phyloP scores from a whole-genome alignment of 2,797 vertebrate species.

The Pseudochirops cupreus region DNA sequence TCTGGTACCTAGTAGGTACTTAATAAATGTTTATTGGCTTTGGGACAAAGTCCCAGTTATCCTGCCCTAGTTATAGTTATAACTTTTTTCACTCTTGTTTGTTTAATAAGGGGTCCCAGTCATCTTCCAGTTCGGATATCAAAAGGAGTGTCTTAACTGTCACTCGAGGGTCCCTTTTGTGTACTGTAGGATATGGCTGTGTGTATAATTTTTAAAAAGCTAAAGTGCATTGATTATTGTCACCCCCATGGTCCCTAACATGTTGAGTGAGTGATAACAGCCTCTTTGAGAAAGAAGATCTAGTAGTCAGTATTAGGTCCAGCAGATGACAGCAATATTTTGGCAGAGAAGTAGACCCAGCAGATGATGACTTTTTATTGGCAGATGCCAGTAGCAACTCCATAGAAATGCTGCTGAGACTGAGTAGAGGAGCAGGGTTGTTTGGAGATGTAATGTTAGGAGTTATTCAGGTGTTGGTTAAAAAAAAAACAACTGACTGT shows the following conservation, averaged over 20 bases:
- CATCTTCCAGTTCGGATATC: not conserved
- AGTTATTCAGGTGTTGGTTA: not conserved
- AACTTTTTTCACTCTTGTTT: not conserved
- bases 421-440: not conserved
- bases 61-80: not conserved
- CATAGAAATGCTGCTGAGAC: not conserved
- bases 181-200: not conserved
- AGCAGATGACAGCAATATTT: not conserved
- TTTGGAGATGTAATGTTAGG: not conserved
- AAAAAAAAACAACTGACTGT: too few species aligned
- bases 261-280: not conserved
- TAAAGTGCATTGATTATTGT: not conserved
- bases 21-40: not conserved
- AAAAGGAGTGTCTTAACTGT: not conserved
- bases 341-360: not conserved
- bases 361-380: not conserved
- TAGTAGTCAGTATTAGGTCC: not conserved
- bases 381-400: not conserved
- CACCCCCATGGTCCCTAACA: not conserved
- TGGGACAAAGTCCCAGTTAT: not conserved
- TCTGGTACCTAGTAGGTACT: not conserved
- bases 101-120: not conserved
- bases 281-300: not conserved
- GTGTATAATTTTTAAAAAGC: not conserved
- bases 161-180: not conserved